Evolutionary conservation across 2,888 invertebrate species (phyloP), one percentile per base, ranked within the genome.

Genomic region (Zaprionus obscuricornis): DNA sequence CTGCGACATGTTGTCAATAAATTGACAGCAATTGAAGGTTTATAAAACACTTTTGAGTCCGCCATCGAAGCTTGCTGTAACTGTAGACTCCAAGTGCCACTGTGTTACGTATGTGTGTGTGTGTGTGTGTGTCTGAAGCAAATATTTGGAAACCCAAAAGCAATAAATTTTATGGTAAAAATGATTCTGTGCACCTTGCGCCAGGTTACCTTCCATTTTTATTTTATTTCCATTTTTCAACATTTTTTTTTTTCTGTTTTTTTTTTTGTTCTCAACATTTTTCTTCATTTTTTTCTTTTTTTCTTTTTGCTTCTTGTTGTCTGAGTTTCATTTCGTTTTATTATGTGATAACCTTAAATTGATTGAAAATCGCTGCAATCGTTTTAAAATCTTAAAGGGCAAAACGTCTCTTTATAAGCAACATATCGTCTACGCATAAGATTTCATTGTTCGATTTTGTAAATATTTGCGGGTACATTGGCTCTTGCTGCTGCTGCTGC

Each of bases 11-110:
- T 60, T 85, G 85, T 83, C 85, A 85, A 85, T 85, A 84, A 83
- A 85, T 83, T 83, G 85, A 85, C 85, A 85, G 85, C 83, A 79
- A 82, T 82, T 82, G 81, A 83, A 77, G 81, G 81, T 82, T 84
- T 78, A 83, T 82, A 83, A 83, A 83, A 79, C 79, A 72, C 79
- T 75, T 76, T 79, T 78, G 60, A 64, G 60, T 46, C 54, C 60
- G 18, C 17, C 18, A 8, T 10, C 20, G 29, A 13, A 13, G 13
- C 27, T 5, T 13, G 18, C 33, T n/a, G n/a, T n/a, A n/a, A n/a
- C n/a, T n/a, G n/a, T n/a, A n/a, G n/a, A n/a, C n/a, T n/a, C 22
- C 29, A 29, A 8, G 13, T 8, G 37, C n/a, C 34, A 6, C 8
- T 17, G 7, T 22, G 3, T 26, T 7, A 1, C 8, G 2, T 20